Percentiles rank a stretch among this genome's conserved stretches.
Conservation (phyloP, 1,140 invertebrate genomes). For the Acromyrmex echinatior region DNA sequence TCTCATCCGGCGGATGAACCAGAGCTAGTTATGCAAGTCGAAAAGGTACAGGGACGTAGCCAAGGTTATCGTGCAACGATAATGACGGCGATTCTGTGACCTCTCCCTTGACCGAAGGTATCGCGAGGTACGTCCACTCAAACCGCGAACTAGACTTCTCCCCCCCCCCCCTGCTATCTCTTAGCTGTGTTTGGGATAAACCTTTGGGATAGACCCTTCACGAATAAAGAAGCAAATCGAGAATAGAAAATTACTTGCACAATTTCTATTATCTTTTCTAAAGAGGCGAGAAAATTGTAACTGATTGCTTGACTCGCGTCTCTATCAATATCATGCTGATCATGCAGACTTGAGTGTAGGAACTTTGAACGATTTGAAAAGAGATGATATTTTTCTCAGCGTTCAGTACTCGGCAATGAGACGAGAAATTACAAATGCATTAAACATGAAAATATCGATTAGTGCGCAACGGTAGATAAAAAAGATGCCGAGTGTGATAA, state of each 20-base stretch:
- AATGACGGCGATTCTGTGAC: slow-evolving; percentile 13
- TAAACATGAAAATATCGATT: slow-evolving; percentile 14
- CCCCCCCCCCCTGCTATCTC: background rate
- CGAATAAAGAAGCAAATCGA: background rate
- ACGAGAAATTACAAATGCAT: slow-evolving; percentile 20
- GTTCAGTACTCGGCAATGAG: slow-evolving; percentile 17
- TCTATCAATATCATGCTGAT: background rate
- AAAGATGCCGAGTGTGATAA: slow-evolving; percentile 37
- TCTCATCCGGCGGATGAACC: slow-evolving; percentile 65
- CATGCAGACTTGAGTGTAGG: background rate
- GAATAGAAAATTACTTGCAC: slow-evolving; percentile 61
- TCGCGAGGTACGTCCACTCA: slow-evolving; percentile 18
- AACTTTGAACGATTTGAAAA: background rate
- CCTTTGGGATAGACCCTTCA: background rate
- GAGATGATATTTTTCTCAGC: background rate
- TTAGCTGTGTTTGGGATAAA: background rate
- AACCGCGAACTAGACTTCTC: background rate
- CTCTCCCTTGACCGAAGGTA: background rate
- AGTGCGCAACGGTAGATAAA: background rate
- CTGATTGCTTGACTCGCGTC: background rate
- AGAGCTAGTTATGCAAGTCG: slow-evolving; percentile 76
- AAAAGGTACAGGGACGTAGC: slow-evolving; percentile 50
- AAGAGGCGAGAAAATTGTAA: slow-evolving; percentile 23
- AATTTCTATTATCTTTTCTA: slow-evolving; percentile 48
- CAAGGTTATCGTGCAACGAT: slow-evolving; percentile 60